phyloP scores from a whole-genome alignment of 1,140 invertebrate genomes.

The Nylanderia fulva region DNA sequence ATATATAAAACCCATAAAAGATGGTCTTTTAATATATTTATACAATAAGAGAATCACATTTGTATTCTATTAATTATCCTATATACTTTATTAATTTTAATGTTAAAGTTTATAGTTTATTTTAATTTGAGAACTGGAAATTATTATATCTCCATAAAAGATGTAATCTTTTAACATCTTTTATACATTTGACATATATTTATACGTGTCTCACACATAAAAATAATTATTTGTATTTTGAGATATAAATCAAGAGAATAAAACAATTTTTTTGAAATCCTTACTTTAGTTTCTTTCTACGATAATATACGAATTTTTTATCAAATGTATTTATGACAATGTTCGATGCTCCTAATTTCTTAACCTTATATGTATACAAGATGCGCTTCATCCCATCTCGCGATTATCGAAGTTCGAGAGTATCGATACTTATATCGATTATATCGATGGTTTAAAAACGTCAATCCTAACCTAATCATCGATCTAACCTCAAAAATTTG shows the following conservation, averaged over 20 bases:
- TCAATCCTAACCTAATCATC: background rate
- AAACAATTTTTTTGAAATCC: background rate
- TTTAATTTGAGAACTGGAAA: no score
- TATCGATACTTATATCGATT: background rate
- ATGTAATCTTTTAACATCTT: background rate
- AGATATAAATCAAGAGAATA: background rate
- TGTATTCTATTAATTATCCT: background rate
- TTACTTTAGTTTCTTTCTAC: slow-evolving; percentile 5
- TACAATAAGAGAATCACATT: background rate
- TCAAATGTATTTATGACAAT: slow-evolving; percentile 4
- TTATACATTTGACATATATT: background rate
- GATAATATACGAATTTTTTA: background rate
- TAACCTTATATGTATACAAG: slow-evolving; percentile 33
- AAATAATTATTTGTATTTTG: background rate
- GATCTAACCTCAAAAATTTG: background rate
- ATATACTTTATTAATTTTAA: background rate
- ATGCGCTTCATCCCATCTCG: no score
- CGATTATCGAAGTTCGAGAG: background rate
- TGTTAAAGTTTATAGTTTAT: background rate
- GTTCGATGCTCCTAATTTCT: background rate
- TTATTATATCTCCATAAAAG: no score
- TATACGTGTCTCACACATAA: background rate
- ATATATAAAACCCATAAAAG: no score
- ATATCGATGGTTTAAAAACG: background rate
- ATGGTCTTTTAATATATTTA: no score